Base-by-base conservation (phyloP, 2,113 vertebrate genomes). In the Chaetorhynchus papuensis region DNA sequence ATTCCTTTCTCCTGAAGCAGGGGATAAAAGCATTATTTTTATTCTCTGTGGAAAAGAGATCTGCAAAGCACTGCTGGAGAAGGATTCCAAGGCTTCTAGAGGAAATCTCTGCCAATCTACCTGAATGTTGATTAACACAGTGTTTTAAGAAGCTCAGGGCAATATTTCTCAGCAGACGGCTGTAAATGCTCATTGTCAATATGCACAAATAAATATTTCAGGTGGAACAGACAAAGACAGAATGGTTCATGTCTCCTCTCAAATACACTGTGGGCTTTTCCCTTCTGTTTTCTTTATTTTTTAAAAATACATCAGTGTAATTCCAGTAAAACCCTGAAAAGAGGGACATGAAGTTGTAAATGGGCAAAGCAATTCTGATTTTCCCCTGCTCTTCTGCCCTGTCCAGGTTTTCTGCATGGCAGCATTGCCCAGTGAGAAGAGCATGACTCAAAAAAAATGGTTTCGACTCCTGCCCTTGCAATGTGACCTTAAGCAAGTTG, bases 111-210 rank as follows among this genome's bases (percentile, higher is more conserved):
- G 82, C 82, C 79, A n/a, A 37, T 69, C 65, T 69, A 49, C 77
- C 68, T 93, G 77, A 39, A 41, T 50, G 81, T 53, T 2, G 8
- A 93, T 94, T 92, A 94, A 79, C 39, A 65, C 60, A 82, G 87
- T n/a, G 71, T 45, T 81, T 91, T 95, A 95, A 91, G 82, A 75
- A 91, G 77, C 83, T 91, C 86, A 72, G 68, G 75, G 74, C 82
- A 91, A 76, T 93, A 91, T 89, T 83, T 95, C 88, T 94, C 77
- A 79, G 84, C 75, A 88, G 85, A 84, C 11, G 3, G 91, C 82
- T 95, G 82, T 90, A 95, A 96, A 96, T 91, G 80, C 82, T 97
- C 77, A 61, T 86, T 96, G 95, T 97, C 94, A 96, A 94, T 94
- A 96, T 96, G 94, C 93, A 76, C 93, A 97, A 95, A 96, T 86